Base-by-base conservation (phyloP, 2,113 vertebrate genomes). In the Procapra przewalskii region DNA sequence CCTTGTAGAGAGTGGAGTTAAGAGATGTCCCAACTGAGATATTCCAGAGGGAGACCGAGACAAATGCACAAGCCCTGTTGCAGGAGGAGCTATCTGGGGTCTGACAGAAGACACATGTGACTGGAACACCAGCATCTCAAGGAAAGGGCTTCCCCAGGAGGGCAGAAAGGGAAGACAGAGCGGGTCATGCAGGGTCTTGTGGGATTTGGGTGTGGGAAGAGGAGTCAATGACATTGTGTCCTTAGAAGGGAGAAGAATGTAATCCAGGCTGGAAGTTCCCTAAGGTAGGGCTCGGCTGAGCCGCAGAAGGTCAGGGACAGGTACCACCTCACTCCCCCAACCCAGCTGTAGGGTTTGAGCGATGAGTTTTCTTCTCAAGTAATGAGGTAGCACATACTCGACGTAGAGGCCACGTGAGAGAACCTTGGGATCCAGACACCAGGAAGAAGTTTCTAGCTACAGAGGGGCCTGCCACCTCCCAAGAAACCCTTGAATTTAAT, bases 391-490 rank as follows among this genome's bases (percentile, higher is more conserved):
- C 54, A 59, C 13, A 33, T 36, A 36, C 14, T n/a, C 1, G 36
- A 33, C 8, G 2, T 2, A 55, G 54, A 77, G 3, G 52, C 54
- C 50, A 10, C 2, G 0, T 64, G 45, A 93, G 7, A 85, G 52
- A 90, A 92, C 43, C 80, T 64, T 31, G 54, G 55, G 29, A 54
- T 75, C n/a, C 36, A 40, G 83, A 90, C 13, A 43, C 33, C 17
- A 67, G 57, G 29, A 93, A 59, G 79, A 81, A 15, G 55, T 67
- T 80, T 92, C 95, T 86, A 85, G 77, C 48, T 31, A 88, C 50
- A 55, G 12, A 59, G 50, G 25, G 7, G 48, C 36, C 55, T 81
- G 33, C 5, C 52, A 12, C 6, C 29, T 55, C 29, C 17, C 23
- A 40, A 57, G 36, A 84, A 23, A 7, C 25, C 6, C 77, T 43